Percentiles rank a stretch among this genome's conserved stretches.
Evolutionary conservation across 2,113 vertebrate genomes (phyloP).

Genomic region (Recurvirostra avosetta): DNA sequence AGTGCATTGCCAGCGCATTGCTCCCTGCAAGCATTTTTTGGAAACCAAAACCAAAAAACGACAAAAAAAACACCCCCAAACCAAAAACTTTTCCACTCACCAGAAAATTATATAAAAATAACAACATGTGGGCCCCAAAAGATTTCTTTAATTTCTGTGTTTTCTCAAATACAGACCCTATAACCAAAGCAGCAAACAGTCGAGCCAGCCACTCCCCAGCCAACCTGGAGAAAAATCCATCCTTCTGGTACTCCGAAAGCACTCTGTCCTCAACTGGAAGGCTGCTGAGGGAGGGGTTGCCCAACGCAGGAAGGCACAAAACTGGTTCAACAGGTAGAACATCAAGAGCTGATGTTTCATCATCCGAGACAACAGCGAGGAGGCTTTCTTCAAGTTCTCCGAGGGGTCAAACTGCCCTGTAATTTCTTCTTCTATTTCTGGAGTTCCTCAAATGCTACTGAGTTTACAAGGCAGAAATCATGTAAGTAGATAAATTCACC

Average conservation of each 20-base stretch:
- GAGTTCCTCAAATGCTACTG: background rate
- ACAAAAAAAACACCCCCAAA: too few species aligned
- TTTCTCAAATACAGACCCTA: background rate
- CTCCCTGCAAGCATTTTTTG: background rate
- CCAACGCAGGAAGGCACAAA: background rate
- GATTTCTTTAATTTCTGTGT: background rate
- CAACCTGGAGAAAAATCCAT: background rate
- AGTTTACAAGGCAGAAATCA: background rate
- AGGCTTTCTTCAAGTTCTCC: background rate
- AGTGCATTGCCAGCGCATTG: too few species aligned
- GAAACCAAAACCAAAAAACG: too few species aligned
- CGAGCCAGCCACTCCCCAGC: background rate
- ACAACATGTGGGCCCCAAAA: background rate
- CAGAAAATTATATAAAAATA: background rate
- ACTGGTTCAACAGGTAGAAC: constrained; percentile 33
- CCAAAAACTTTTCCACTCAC: background rate
- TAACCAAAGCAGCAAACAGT: background rate
- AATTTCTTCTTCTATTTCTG: constrained; percentile 3
- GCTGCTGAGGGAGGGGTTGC: background rate
- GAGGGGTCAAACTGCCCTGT: background rate
- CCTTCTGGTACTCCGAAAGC: background rate
- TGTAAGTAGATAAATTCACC: background rate
- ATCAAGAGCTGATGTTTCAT: background rate
- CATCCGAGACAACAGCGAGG: background rate
- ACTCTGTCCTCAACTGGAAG: background rate